Evolutionary conservation across 2,888 invertebrate genomes (phyloP).

Genomic region (Idaea aversata): DNA sequence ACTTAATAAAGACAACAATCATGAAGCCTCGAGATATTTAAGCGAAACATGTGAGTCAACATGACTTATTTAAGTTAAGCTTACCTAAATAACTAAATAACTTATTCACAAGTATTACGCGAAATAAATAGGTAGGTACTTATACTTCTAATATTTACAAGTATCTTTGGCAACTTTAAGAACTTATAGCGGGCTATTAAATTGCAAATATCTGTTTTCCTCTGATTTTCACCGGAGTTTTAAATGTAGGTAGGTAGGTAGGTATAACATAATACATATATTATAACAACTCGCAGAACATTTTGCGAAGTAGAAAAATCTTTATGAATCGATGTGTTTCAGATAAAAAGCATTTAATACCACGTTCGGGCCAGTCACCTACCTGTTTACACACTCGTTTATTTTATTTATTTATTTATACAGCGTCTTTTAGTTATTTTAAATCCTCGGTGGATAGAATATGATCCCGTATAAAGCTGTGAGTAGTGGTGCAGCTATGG

Average conservation of each 20-base stretch:
- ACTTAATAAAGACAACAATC: not conserved
- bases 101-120: not conserved
- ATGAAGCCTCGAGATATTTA: not conserved
- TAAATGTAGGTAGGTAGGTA: not conserved
- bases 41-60: not conserved
- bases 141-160: not conserved
- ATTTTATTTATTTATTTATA: no score
- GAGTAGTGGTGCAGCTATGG: conserved; percentile 47
- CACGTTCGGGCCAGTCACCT: no score
- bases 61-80: not conserved
- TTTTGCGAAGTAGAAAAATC: no score
- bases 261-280: not conserved
- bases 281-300: no score
- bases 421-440: conserved; percentile 16
- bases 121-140: not conserved
- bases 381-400: not conserved
- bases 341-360: no score
- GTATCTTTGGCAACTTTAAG: not conserved
- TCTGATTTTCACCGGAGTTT: not conserved
- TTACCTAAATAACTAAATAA: not conserved
- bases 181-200: not conserved
- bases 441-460: conserved; percentile 51
- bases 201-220: not conserved
- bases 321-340: no score
- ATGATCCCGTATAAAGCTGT: conserved; percentile 52